Base-by-base conservation (phyloP, 2,797 vertebrate species). In the Scleropages formosus region DNA sequence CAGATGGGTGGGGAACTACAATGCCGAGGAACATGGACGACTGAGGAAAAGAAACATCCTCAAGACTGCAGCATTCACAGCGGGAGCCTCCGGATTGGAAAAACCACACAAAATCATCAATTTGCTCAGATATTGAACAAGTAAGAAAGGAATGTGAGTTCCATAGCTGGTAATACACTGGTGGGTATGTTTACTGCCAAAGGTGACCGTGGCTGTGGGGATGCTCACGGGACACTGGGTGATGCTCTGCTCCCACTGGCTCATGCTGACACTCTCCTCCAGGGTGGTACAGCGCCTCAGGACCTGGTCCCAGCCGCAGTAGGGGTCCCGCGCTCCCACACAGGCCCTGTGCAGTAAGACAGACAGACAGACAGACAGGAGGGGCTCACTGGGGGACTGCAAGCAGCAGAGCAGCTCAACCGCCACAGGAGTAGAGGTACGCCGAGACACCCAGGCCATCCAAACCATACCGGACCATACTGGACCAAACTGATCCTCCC, bases 241-340 rank as follows among this genome's bases (percentile, higher is more conserved):
- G 85, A 97, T 92, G 86, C 91, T 95, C 82, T 98, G 97, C 39
- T 90, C 95, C 97, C 97, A 98, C 77, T 96, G 95, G 70, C 89
- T 94, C 95, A 98, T 96, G 87, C 93, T 96, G 82, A 93, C 87
- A 80, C 95, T 96, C 78, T 94, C 94, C 87, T 96, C 94, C 46
- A 98, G 88, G 0, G 94, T 95, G 13, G 94, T 96, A 79, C 97
- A 98, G 59, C 91, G 94, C 84, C 91, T 94, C 90, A 94, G 91
- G 72, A 93, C 92, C 76, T 88, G 79, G 78, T 98, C 96, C 97
- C 97, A 98, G 75, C 97, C 97, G 13, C 97, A 98, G 60, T 98
- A 98, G 1, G 97, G 97, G 85, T 98, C 96, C 80, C 95, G 94
- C n/a, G 96, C 95, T 65, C 93, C 94, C 80, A 96, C 84, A 84